phyloP scores from a whole-genome alignment of 2,113 vertebrate genomes.

The Petrocephalus zakoni region DNA sequence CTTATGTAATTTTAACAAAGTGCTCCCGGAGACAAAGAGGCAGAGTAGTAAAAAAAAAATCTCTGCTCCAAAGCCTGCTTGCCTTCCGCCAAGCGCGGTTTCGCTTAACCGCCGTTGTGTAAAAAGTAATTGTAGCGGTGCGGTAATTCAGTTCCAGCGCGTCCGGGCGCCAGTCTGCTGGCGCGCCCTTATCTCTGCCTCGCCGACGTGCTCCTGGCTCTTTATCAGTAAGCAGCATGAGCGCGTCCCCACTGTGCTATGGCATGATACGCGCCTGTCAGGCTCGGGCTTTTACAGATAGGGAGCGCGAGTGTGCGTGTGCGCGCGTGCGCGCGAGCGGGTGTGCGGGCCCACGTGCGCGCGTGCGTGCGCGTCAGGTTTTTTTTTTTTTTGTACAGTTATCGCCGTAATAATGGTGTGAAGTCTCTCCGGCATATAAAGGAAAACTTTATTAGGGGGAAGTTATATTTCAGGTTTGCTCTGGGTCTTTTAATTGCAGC shows the following conservation, averaged over 20 bases:
- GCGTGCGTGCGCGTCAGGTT: constrained; percentile 21
- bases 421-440: constrained; percentile 19
- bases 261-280: constrained; percentile 64
- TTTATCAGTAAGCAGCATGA: constrained; percentile 78
- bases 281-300: constrained; percentile 41
- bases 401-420: neutral
- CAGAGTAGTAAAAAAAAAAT: neutral
- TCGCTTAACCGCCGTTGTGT: constrained; percentile 63
- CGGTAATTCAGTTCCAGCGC: constrained; percentile 83
- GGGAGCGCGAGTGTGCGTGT: neutral
- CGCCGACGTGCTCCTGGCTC: constrained; percentile 66
- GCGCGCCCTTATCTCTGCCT: constrained; percentile 69
- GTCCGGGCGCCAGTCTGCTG: constrained; percentile 69
- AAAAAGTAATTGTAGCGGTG: constrained; percentile 77
- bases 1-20: neutral
- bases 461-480: constrained; percentile 21
- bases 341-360: neutral
- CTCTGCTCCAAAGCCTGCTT: neutral
- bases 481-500: constrained; percentile 35
- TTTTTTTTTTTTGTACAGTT: neutral
- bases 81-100: constrained; percentile 37
- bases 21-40: neutral
- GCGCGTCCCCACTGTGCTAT: constrained; percentile 53
- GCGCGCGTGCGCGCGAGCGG: neutral
- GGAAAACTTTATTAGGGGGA: constrained; percentile 22